These are phyloP conservation scores for Eptesicus fuscus DNA, from an alignment of 2,113 vertebrate species.

Conservation along the genomic window DNA sequence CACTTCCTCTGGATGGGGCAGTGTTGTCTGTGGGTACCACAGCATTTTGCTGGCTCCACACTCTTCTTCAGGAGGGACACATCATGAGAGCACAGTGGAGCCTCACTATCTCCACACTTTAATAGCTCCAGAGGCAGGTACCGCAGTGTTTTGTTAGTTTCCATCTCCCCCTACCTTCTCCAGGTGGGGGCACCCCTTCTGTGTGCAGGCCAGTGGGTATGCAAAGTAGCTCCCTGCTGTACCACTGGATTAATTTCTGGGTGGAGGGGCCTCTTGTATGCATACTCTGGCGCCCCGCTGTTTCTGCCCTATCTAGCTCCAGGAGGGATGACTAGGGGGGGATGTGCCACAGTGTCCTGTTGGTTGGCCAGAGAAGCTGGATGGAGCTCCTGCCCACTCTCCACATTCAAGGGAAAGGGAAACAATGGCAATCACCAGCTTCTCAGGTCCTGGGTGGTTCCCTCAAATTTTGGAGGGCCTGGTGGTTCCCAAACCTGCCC, in stretches of 20 bases:
- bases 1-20: background rate
- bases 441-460: background rate
- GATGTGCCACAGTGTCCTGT: background rate
- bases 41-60: background rate
- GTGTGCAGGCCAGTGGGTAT: background rate
- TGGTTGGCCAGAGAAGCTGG: background rate
- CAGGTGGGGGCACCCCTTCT: background rate
- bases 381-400: background rate
- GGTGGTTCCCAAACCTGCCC: background rate
- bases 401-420: background rate
- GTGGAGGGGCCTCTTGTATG: background rate
- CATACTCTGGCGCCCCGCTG: too few species aligned
- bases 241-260: background rate
- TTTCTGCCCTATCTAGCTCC: background rate
- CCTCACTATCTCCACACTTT: background rate
- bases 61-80: background rate
- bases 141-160: too few species aligned
- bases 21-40: background rate
- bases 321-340: background rate
- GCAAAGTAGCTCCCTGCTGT: background rate
- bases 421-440: background rate
- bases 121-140: background rate
- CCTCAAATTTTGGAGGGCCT: background rate
- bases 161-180: background rate
- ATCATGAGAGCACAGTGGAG: background rate